These are phyloP conservation scores for Agelastica alni DNA, from an alignment of 2,888 invertebrate species.

Conservation along the genomic window DNA sequence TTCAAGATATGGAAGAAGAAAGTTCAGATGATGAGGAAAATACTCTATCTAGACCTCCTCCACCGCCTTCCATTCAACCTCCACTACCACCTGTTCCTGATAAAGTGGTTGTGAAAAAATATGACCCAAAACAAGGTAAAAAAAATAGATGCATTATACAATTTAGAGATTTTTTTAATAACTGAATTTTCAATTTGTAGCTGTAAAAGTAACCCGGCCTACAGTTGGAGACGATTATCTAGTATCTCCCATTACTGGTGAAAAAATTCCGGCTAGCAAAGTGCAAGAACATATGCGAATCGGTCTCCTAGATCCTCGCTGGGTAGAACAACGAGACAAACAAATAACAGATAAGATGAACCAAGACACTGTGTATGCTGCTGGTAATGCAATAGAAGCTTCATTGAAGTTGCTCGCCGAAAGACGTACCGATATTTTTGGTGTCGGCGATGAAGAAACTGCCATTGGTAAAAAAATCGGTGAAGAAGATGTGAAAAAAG, in stretches of 20 bases:
- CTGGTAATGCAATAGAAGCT: slow-evolving; percentile 89
- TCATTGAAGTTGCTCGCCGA: slow-evolving; percentile 95
- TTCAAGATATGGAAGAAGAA: slow-evolving; percentile 94
- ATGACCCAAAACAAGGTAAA: slow-evolving; percentile 87
- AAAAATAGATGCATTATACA: too few relatives aligned
- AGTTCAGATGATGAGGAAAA: slow-evolving; percentile 75
- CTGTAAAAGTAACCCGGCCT: slow-evolving; percentile 64
- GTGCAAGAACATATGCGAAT: slow-evolving; percentile 98
- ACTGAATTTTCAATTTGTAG: slow-evolving; percentile 42
- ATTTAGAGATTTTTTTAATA: too few relatives aligned
- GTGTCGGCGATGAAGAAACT: slow-evolving; percentile 97
- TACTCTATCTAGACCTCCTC: slow-evolving; percentile 46
- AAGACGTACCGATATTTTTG: slow-evolving; percentile 99
- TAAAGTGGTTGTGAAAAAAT: slow-evolving; percentile 94
- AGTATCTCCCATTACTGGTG: slow-evolving; percentile 97
- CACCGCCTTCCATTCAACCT: slow-evolving; percentile 57
- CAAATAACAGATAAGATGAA: slow-evolving; percentile 92
- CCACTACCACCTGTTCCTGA: slow-evolving; percentile 87
- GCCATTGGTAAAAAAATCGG: slow-evolving; percentile 98
- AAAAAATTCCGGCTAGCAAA: slow-evolving; percentile 95
- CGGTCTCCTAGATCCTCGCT: slow-evolving; percentile 92
- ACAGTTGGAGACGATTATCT: slow-evolving; percentile 84
- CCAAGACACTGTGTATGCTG: slow-evolving; percentile 82
- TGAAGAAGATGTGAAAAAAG: slow-evolving; percentile 80
- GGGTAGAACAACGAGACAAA: slow-evolving; percentile 96